These are phyloP conservation scores for Xiphophorus birchmanni DNA, from an alignment of 2,797 vertebrate genomes.

Conservation along the genomic window DNA sequence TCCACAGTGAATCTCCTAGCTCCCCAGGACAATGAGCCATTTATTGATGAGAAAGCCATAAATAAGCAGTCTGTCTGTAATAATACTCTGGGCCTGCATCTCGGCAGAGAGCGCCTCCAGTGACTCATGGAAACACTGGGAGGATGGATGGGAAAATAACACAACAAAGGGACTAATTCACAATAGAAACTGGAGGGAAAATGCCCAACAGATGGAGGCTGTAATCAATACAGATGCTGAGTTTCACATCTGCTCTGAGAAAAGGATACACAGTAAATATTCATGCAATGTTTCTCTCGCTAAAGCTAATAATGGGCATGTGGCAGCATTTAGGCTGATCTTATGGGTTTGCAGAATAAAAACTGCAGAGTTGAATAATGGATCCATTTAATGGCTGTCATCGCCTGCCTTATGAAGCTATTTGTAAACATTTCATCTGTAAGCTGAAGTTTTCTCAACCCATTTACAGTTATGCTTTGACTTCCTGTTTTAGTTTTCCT, in stretches of 20 bases:
- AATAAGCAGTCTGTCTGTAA: constrained; percentile 62
- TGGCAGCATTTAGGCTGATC: background rate
- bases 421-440: background rate
- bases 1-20: constrained; percentile 18
- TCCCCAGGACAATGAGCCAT: constrained; percentile 56
- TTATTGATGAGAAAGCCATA: constrained; percentile 74
- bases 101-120: constrained; percentile 37
- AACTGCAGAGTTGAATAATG: background rate
- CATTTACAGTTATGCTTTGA: background rate
- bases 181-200: constrained; percentile 67
- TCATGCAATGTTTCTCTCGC: background rate
- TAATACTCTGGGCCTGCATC: constrained; percentile 55
- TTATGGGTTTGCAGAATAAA: background rate
- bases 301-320: background rate
- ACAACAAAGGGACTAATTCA: constrained; percentile 75
- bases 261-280: background rate
- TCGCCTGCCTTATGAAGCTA: background rate
- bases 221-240: constrained; percentile 70
- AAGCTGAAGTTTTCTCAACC: background rate
- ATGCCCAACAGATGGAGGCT: constrained; percentile 76
- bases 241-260: background rate
- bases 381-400: background rate
- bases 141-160: constrained; percentile 60
- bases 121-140: constrained; percentile 77
- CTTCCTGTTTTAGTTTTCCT: background rate